phyloP scores from a whole-genome alignment of 2,797 vertebrate genomes.

The Malurus splendens region DNA sequence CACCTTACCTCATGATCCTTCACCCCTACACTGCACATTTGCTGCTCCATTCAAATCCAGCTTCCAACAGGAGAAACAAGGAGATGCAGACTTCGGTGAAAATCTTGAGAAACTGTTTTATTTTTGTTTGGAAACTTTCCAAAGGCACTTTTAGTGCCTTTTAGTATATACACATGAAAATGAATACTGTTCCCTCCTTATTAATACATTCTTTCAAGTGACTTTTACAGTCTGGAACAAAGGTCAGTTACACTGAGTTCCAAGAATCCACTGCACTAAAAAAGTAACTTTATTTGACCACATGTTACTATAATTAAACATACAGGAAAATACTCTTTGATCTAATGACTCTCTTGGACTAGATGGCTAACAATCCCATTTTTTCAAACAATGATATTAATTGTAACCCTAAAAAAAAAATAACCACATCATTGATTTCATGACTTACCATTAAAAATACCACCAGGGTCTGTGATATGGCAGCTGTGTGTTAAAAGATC shows the following conservation, averaged over 20 bases:
- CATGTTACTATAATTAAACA: neutral
- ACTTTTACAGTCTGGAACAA: neutral
- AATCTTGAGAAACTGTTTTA: neutral
- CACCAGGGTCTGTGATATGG: neutral
- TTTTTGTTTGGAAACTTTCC: conserved; percentile 8
- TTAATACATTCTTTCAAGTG: conserved; percentile 11
- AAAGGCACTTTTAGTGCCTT: neutral
- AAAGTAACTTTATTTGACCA: conserved; percentile 9
- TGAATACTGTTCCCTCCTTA: neutral
- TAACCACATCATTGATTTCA: neutral
- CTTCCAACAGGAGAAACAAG: neutral
- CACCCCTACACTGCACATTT: neutral
- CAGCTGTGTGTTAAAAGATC: neutral
- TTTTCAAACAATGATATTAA: neutral
- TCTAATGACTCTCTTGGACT: neutral
- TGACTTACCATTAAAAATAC: conserved; percentile 12
- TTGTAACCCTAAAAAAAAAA: neutral
- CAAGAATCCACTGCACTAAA: neutral
- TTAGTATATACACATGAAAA: neutral
- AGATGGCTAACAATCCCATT: conserved; percentile 6
- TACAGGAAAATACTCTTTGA: conserved; percentile 11
- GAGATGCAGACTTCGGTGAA: neutral
- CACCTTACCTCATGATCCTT: neutral
- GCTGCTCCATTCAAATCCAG: neutral
- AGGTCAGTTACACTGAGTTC: neutral